Evolutionary conservation across 2,797 vertebrate species (phyloP).

Genomic region (Brachyalestes nurse): DNA sequence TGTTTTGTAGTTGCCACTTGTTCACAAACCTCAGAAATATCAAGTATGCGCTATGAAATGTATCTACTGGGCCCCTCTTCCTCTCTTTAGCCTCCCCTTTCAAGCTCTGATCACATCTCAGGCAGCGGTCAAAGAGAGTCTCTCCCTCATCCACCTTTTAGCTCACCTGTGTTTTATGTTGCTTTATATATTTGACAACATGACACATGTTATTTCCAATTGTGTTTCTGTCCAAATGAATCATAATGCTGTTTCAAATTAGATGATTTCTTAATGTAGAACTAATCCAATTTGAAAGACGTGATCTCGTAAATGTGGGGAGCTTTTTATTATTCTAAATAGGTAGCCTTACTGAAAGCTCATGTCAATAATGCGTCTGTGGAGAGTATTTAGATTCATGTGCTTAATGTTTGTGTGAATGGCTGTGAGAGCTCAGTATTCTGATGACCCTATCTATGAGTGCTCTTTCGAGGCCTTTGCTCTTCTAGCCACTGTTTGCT

Average conservation of each 20-base stretch:
- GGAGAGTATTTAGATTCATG: slow-evolving; percentile 10
- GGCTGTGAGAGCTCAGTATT: background rate
- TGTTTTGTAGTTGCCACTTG: too few species aligned
- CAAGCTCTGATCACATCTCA: background rate
- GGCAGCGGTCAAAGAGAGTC: background rate
- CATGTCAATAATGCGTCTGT: background rate
- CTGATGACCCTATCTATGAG: background rate
- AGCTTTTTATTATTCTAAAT: background rate
- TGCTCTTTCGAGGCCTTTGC: slow-evolving; percentile 18
- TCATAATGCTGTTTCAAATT: background rate
- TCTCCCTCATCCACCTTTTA: background rate
- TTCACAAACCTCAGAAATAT: too few species aligned
- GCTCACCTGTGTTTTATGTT: too few species aligned
- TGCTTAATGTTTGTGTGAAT: slow-evolving; percentile 7
- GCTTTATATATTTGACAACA: background rate
- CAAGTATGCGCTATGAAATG: too few species aligned
- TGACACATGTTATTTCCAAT: background rate
- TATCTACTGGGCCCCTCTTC: background rate
- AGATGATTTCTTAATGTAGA: background rate
- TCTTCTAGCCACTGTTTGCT: slow-evolving; percentile 11
- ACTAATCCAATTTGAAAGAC: background rate
- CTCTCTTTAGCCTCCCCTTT: background rate
- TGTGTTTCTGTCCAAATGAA: background rate
- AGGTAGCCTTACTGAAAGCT: background rate
- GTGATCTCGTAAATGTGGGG: background rate